These are phyloP conservation scores for Caenorhabditis tropicalis DNA, from an alignment of 1,140 invertebrate species.

Conservation along the genomic window DNA sequence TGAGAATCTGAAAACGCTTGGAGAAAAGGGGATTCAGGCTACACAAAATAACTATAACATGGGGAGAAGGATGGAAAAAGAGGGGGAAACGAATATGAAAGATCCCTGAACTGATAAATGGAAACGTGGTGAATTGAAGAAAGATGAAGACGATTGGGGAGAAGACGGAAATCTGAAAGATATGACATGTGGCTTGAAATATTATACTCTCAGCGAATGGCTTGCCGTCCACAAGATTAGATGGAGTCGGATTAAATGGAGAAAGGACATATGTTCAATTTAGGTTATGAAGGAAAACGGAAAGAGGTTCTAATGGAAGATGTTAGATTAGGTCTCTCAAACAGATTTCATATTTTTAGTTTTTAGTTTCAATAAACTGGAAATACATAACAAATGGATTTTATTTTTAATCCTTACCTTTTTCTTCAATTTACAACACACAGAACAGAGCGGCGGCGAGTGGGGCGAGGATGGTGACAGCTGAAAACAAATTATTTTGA, in stretches of 20 bases:
- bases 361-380: too few relatives aligned
- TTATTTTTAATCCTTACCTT: not conserved
- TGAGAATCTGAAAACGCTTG: slow-evolving; percentile 43
- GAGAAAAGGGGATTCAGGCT: not conserved
- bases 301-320: slow-evolving; percentile 20
- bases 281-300: not conserved
- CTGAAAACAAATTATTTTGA: not conserved
- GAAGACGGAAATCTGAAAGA: slow-evolving; percentile 33
- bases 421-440: slow-evolving; percentile 10
- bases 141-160: not conserved
- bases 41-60: slow-evolving; percentile 15
- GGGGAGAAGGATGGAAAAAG: not conserved
- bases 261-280: slow-evolving; percentile 19
- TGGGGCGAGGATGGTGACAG: slow-evolving; percentile 24
- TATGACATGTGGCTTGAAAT: slow-evolving; percentile 38
- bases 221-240: not conserved
- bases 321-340: not conserved
- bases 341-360: too few relatives aligned
- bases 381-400: too few relatives aligned
- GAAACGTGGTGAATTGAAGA: not conserved
- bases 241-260: slow-evolving; percentile 14
- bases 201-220: not conserved
- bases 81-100: not conserved
- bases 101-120: not conserved
- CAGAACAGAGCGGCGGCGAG: slow-evolving; percentile 9